These are phyloP conservation scores for fruit fly (Drosophila melanogaster) DNA, from an alignment of 1,140 invertebrate genomes.

Conservation along the genomic window DNA sequence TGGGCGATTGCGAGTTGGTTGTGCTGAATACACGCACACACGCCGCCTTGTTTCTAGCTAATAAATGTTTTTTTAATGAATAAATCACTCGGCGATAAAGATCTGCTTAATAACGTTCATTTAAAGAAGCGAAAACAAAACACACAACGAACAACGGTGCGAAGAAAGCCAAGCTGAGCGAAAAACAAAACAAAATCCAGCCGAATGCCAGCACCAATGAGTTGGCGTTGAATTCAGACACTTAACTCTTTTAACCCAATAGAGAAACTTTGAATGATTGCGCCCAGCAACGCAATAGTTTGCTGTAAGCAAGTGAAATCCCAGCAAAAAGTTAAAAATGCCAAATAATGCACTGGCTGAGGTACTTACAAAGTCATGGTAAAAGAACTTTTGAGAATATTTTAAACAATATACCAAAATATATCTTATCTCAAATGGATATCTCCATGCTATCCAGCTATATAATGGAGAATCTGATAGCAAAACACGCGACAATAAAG, in stretches of 20 bases:
- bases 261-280: conserved; percentile 58
- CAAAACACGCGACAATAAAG: no score
- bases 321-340: neutral
- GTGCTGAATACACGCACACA: conserved; percentile 53
- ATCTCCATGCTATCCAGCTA: no score
- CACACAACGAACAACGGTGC: conserved; percentile 42
- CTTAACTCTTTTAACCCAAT: conserved; percentile 49
- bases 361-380: no score
- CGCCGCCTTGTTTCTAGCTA: conserved; percentile 68
- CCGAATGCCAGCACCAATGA: conserved; percentile 48
- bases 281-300: conserved; percentile 55
- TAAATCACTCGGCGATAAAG: conserved; percentile 83
- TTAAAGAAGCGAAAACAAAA: conserved; percentile 81
- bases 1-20: conserved; percentile 15
- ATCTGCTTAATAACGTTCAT: conserved; percentile 82
- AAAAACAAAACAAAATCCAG: conserved; percentile 33
- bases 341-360: neutral
- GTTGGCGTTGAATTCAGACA: conserved; percentile 61
- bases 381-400: no score
- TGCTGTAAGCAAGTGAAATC: neutral
- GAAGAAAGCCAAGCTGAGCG: conserved; percentile 48
- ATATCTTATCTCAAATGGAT: no score
- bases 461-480: neutral
- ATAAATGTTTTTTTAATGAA: conserved; percentile 84
- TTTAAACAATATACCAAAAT: no score